Conservation (phyloP, 2,888 invertebrate species). For the Opisthograptis luteolata region DNA sequence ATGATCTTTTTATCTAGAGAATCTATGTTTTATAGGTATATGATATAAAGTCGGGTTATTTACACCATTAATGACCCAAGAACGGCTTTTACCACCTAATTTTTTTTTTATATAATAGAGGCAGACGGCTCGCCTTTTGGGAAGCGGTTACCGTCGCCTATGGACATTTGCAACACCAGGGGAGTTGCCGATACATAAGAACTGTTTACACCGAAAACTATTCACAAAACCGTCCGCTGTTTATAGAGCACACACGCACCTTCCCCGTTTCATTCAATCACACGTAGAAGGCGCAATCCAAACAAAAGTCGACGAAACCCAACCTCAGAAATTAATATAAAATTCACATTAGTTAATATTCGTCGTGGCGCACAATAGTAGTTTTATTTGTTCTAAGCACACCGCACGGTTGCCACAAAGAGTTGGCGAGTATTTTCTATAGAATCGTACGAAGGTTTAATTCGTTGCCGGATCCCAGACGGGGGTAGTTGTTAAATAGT, state of each 20-base stretch:
- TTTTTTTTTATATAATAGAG: too few relatives aligned
- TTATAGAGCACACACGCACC: slow-evolving; percentile 27
- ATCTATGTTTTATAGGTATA: too few relatives aligned
- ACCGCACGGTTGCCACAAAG: slow-evolving; percentile 54
- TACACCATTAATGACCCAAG: too few relatives aligned
- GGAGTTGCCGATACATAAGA: too few relatives aligned
- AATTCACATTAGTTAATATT: slow-evolving; percentile 72
- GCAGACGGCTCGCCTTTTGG: too few relatives aligned
- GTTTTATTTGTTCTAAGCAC: slow-evolving; percentile 65
- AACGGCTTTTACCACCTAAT: too few relatives aligned
- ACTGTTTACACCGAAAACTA: slow-evolving; percentile 9
- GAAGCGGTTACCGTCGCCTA: too few relatives aligned
- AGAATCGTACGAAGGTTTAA: slow-evolving; percentile 69
- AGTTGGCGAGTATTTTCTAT: slow-evolving; percentile 73
- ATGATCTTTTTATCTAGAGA: too few relatives aligned
- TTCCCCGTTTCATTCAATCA: slow-evolving; percentile 31
- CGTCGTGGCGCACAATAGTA: slow-evolving; percentile 67
- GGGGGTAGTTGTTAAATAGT: slow-evolving; percentile 75
- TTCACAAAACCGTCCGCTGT: slow-evolving; percentile 1
- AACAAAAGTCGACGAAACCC: slow-evolving; percentile 32
- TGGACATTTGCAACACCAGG: too few relatives aligned
- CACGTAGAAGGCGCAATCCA: slow-evolving; percentile 28
- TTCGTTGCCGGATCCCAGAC: slow-evolving; percentile 48
- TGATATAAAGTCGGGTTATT: too few relatives aligned
- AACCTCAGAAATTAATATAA: slow-evolving; percentile 59